These are phyloP conservation scores for Tetraodon nigroviridis DNA, from an alignment of 2,113 vertebrate species.

Conservation along the genomic window DNA sequence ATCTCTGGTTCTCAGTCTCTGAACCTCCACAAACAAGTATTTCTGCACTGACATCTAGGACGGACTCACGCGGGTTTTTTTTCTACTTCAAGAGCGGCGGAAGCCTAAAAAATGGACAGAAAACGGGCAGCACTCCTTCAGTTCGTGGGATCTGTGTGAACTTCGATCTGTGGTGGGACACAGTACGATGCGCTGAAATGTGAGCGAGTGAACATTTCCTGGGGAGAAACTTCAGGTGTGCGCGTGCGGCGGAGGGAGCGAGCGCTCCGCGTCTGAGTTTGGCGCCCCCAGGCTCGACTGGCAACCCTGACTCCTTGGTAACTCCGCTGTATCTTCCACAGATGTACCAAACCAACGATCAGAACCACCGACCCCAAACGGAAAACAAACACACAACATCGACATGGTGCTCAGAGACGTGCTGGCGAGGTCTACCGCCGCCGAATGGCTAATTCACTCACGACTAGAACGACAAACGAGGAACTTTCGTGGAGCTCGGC, in stretches of 20 bases:
- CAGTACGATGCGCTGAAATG: conserved; percentile 65
- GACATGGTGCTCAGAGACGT: conserved; percentile 56
- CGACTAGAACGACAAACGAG: conserved; percentile 46
- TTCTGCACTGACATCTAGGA: conserved; percentile 49
- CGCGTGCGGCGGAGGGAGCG: conserved; percentile 51
- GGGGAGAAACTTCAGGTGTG: conserved; percentile 42
- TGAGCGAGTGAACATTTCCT: conserved; percentile 58
- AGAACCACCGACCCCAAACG: conserved; percentile 57
- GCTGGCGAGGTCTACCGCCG: conserved; percentile 72
- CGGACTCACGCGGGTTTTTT: conserved; percentile 44
- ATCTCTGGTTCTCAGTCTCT: conserved; percentile 29
- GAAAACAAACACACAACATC: conserved; percentile 59
- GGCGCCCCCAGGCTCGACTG: conserved; percentile 59
- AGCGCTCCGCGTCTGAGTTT: conserved; percentile 40
- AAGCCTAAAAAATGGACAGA: conserved; percentile 58
- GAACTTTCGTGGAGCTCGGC: conserved; percentile 40
- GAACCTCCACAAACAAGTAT: conserved; percentile 37
- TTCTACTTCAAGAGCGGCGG: conserved; percentile 54
- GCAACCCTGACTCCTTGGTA: conserved; percentile 71
- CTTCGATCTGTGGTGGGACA: conserved; percentile 64
- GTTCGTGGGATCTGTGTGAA: conserved; percentile 54
- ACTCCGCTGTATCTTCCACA: conserved; percentile 77
- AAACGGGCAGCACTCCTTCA: conserved; percentile 62
- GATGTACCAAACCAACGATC: conserved; percentile 73
- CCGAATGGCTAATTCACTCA: conserved; percentile 63